Base-by-base conservation (phyloP, 2,797 vertebrate species). In the Knipowitschia caucasica region DNA sequence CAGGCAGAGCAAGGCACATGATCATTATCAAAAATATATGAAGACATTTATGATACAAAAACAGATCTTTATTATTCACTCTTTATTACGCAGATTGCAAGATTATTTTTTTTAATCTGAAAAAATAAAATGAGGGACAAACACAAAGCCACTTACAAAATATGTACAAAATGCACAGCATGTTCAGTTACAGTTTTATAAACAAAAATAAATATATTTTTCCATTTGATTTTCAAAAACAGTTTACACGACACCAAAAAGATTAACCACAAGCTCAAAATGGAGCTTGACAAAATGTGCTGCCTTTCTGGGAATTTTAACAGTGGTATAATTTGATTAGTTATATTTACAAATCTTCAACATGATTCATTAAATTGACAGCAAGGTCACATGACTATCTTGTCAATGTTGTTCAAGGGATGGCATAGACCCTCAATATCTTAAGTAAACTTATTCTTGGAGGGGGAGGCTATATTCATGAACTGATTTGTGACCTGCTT, bases 161-260 rank as follows among this genome's bases (percentile, higher is more conserved):
- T 89, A 88, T 88, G 83, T 89, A 90, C 89, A 89, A 88, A 88
- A 86, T 91, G 91, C 88, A 88, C 91, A 91, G 91, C 90, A 91
- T 85, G 83, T 89, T 91, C 90, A 90, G 90, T 89, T 63, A 79
- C 51, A 68, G 71, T 78, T 74, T 52, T 43, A 87, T 86, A 87
- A 89, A 88, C 77, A 86, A 89, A 91, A 90, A 91, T 90, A 91
- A 91, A 91, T 91, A 91, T 81, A 62, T 68, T 84, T 86, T 75
- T 68, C 87, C 80, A 85, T 78, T 84, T 64, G 69, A 86, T 89
- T 82, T 85, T 80, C 67, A 80, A 76, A 51, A 80, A 84, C 73
- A 50, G 53, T 79, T 63, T 68, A 84, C 73, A 69, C 68, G 71
- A 82, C 66, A 77, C 72, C 73, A n/a, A 76, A n/a, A 82, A 71